Evolutionary conservation across 1,140 invertebrate species (phyloP).

Genomic region (Neotoxoptera formosana): DNA sequence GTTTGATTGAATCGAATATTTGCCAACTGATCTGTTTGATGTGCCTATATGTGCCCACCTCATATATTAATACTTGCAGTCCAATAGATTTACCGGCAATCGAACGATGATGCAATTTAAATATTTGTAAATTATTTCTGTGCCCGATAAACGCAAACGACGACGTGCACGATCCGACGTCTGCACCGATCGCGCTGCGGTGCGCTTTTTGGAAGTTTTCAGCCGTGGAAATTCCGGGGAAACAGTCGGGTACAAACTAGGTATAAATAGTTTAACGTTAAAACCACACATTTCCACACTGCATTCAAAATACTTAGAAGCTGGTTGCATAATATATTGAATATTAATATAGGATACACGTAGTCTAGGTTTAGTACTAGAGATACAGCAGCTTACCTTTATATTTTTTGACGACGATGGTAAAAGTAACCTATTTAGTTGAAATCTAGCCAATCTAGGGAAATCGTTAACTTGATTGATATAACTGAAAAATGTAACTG

Average conservation of each 20-base stretch:
- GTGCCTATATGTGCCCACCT: too few relatives aligned
- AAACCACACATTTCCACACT: not conserved
- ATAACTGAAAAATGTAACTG: too few relatives aligned
- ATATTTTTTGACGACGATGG: not conserved
- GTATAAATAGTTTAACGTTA: not conserved
- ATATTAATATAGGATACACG: not conserved
- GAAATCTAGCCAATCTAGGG: not conserved
- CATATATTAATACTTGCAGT: too few relatives aligned
- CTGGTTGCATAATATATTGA: not conserved
- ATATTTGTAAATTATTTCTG: not conserved
- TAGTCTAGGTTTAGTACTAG: not conserved
- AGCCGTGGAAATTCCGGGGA: not conserved
- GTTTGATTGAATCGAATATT: not conserved
- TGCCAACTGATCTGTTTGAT: not conserved
- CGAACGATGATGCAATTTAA: not conserved
- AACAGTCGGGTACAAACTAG: not conserved
- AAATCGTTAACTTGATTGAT: too few relatives aligned
- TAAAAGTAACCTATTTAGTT: not conserved
- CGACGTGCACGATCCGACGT: not conserved
- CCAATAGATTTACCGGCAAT: not conserved
- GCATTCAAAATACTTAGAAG: not conserved
- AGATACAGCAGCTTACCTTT: not conserved
- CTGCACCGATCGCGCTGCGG: too few relatives aligned
- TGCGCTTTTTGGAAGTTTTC: not conserved
- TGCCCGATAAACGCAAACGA: not conserved